A percentile compares a stretch with the other conserved stretches of the same genome.
phyloP scores from a whole-genome alignment of 1,140 invertebrate genomes.

The Drosophila persimilis region DNA sequence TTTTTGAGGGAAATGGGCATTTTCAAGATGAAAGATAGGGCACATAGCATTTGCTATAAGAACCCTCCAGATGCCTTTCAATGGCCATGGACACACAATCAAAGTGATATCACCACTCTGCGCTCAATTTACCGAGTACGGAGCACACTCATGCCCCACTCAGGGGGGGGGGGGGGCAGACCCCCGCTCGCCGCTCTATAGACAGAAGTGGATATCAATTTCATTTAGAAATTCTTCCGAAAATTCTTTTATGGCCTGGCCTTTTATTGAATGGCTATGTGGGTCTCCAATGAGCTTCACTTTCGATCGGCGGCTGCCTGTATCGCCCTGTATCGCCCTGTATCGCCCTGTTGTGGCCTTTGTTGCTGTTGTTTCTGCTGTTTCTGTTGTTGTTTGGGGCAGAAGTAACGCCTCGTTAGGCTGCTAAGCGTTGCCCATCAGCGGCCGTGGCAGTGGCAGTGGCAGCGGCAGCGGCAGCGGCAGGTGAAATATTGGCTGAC shows the following conservation, averaged over 20 bases:
- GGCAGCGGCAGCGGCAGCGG: conserved; percentile 7
- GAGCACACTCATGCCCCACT: conserved; percentile 40
- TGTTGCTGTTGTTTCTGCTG: conserved; percentile 32
- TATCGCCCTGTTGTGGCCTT: not conserved
- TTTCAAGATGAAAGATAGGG: not conserved
- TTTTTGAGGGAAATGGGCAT: not conserved
- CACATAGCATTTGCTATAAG: too few relatives aligned
- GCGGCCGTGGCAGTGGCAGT: conserved; percentile 1
- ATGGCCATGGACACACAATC: too few relatives aligned
- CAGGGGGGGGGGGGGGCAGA: not conserved
- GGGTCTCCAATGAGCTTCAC: conserved; percentile 45
- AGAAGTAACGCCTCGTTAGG: conserved; percentile 68
- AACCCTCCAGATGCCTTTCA: too few relatives aligned
- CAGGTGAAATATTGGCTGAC: conserved; percentile 67
- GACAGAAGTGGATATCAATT: conserved; percentile 47
- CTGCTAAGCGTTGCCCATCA: conserved; percentile 61
- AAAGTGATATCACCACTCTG: too few relatives aligned
- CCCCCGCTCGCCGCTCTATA: conserved; percentile 1
- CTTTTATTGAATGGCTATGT: conserved; percentile 35
- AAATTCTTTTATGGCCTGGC: conserved; percentile 45
- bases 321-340: conserved; percentile 5
- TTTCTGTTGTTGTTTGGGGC: conserved; percentile 1
- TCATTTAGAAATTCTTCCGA: conserved; percentile 62
- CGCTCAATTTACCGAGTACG: too few relatives aligned
- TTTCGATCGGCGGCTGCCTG: conserved; percentile 38